Evolutionary conservation across 2,113 vertebrate species (phyloP), one percentile per base, ranked within the genome.

Genomic region (Indri indri): DNA sequence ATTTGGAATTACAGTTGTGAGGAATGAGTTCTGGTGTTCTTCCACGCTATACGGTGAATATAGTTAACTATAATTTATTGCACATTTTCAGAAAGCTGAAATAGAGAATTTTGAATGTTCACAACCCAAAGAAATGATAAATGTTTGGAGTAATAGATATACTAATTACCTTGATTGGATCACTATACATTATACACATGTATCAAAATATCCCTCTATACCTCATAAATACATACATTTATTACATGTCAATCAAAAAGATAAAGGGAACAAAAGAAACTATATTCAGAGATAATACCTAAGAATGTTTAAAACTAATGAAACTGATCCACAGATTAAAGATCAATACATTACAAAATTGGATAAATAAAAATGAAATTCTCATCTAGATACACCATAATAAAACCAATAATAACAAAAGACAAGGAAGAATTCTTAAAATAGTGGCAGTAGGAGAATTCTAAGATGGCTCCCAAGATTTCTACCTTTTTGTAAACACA

Each of bases 331-430:
- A 84, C 20, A 77, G 47, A 50, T 59, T 68, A 50, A 79, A 70
- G 20, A 70, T 17, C 22, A 34, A 79, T 70, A 34, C 59, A 77
- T 11, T 40, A 9, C 34, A 90, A 84, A 37, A 10, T 47, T 90
- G 37, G 61, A 84, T 59, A 84, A 90, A 94, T 76, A 71, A 77
- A 84, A 94, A 45, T 37, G 16, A 84, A 57, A 59, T 76, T 94
- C 7, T 16, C 37, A 89, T 63, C 42, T 73, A 73, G 17, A 87
- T 70, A 34, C 3, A 37, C 37, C 25, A 59, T 47, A 87, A 87
- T 45, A 27, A 91, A 25, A 86, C 5, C 27, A 71, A 30, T 61
- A 7, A 71, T 25, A 71, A 63, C 13, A 63, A 80, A 59, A 50
- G 20, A 50, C 30, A 70, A 84, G 20, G 47, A 70, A 85, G 34